Evolutionary conservation across 2,888 invertebrate genomes (phyloP), one percentile per base, ranked within the genome.

Genomic region (Cheilosia scutellata): DNA sequence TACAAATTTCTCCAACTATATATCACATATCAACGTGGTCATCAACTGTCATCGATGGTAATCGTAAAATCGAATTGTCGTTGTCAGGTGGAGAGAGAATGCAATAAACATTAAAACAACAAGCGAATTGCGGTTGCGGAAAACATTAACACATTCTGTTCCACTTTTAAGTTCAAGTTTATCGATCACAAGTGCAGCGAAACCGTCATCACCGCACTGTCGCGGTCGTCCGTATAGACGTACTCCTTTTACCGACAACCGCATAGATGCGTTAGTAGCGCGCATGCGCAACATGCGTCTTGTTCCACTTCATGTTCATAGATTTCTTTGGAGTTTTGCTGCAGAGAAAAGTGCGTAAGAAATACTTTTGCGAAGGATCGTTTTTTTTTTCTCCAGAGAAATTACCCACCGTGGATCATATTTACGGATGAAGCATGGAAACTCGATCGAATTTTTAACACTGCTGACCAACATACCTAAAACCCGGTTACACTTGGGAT

Each of bases 161-260:
- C 79, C 63, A 84, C 83, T 84, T 84, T 79, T 72, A 79, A 84
- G 74, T 84, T 84, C 79, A 84, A 84, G 79, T 80, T 83, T 84
- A 79, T 44, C 75, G 44, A 29, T 57, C 63, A 47, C 74, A 75
- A 79, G 57, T 79, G 78, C 47, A 74, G 16, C 49, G 27, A 25
- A 25, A 57, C 49, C 49, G 27, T 44, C 70, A 65, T 40, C 40
- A 20, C 20, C 20, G 20, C 20, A 20, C 20, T 20, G 20, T 20
- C 20, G 20, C 20, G 20, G 53, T 2, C 16, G 13, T 16, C 13
- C 58, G 40, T 31, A 44, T n/a, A 68, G 6, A 5, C 16, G 4
- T n/a, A 16, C 2, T 6, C 25, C 25, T 25, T 27, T 9, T 57
- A 55, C 40, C 33, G 16, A 9, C 40, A n/a, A 20, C 55, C 60